Base-by-base conservation (phyloP, 2,113 vertebrate genomes). In the Thalassarche chlororhynchos region DNA sequence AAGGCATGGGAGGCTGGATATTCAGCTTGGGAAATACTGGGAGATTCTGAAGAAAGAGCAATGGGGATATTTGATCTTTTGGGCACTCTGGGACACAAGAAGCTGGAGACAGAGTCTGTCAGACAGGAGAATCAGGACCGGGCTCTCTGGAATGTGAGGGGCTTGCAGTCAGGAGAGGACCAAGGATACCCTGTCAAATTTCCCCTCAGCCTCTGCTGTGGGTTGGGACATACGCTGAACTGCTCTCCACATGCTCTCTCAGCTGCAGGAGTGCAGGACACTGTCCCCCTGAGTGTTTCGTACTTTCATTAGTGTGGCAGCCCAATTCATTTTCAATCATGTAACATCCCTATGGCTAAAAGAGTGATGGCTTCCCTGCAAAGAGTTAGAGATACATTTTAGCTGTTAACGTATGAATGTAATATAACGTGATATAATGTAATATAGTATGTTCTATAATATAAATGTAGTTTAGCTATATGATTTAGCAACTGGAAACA, bases 51-150 rank as follows among this genome's bases (percentile, higher is more conserved):
- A 93, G 57, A 60, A 82, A 81, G 57, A 79, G 5, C 23, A 68
- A 8, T 47, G 19, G 17, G 16, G 6, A 32, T 72, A 54, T 74
- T 93, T 31, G 21, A 26, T 69, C 19, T 79, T 32, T 71, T 75
- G 52, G 52, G 7, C 14, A 28, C 15, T 52, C 52, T 52, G 31
- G 24, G 24, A 29, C 47, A 46, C 2, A 1, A 57, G 49, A 93
- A 87, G 17, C 38, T 62, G 25, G 25, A 79, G 46, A 40, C 14
- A 49, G 17, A 58, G 16, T 90, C 23, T 80, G 20, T 44, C 21
- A 79, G 29, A 31, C 7, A 21, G 28, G 11, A 66, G 8, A 52
- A 61, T 5, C 21, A 7, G 0, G 1, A 25, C 17, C 0, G 0
- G 9, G 25, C 17, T 79, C 13, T 88, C 47, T 85, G 57, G 32